These are phyloP conservation scores for Philonicus albiceps DNA, from an alignment of 2,888 invertebrate species.

Conservation along the genomic window DNA sequence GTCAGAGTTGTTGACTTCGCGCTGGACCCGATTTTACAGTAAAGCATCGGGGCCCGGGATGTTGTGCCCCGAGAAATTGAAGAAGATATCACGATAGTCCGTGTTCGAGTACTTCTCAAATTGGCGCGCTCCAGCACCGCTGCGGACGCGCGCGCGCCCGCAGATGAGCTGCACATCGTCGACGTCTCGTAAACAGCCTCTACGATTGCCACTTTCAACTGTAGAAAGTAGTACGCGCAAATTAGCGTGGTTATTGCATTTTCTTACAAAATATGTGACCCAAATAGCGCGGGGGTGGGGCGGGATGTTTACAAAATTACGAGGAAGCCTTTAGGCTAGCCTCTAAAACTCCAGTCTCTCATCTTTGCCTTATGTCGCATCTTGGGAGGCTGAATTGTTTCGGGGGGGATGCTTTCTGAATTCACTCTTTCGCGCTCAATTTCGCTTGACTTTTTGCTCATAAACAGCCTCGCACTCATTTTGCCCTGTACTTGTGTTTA, in stretches of 20 bases:
- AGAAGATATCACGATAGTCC: neutral
- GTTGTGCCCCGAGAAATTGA: neutral
- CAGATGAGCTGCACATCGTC: neutral
- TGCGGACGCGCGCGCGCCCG: neutral
- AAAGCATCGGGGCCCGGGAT: neutral
- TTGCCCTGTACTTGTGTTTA: neutral
- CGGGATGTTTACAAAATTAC: neutral
- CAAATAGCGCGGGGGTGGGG: neutral
- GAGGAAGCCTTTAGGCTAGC: neutral
- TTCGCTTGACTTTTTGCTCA: neutral
- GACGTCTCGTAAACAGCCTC: neutral
- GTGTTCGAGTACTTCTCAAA: neutral
- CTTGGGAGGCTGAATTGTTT: neutral
- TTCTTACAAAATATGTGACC: neutral
- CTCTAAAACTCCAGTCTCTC: neutral
- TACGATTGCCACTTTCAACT: neutral
- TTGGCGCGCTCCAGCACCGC: neutral
- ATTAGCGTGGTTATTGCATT: neutral
- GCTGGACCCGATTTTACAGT: neutral
- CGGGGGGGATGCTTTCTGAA: neutral
- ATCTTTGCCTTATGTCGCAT: neutral
- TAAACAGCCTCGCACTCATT: neutral
- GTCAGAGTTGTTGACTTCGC: conserved; percentile 35
- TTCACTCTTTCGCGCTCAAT: neutral
- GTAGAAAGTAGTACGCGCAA: neutral